Base-by-base conservation (phyloP, 2,113 vertebrate species). In the Ia io region DNA sequence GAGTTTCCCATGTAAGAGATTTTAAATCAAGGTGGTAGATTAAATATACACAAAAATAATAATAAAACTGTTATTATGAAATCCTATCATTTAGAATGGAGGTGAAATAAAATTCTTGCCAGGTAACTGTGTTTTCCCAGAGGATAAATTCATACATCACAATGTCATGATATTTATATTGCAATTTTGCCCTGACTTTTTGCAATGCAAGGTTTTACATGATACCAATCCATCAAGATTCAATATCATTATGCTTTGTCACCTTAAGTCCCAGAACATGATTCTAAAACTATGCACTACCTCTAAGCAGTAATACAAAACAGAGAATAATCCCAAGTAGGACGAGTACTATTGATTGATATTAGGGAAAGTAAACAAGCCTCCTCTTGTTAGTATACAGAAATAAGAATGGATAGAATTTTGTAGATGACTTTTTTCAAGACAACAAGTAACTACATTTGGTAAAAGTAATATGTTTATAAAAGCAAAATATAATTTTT, bases 111-210 rank as follows among this genome's bases (percentile, higher is more conserved):
- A 94, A 94, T 42, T 30, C 5, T 87, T 94, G 12, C 23, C 16
- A 71, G 6, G 35, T 80, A 94, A 74, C 65, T 79, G 10, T 78
- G 10, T 73, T 96, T 85, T 88, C 25, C 44, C 51, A 69, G 12
- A 94, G 25, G 42, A 91, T 78, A 93, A 90, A 89, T 95, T 86
- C 49, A 95, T 80, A 69, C 14, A 90, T 84, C 85, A 93, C 9
- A 76, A 74, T 92, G 69, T 67, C 91, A 89, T 82, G 13, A 40
- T 85, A 73, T 89, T 88, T 89, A 88, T 78, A 86, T 53, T 88
- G 18, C 51, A 93, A 89, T 88, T 96, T 89, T 95, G 14, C 12
- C 67, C 4, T 42, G 23, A 74, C 14, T 78, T 71, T 84, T 85
- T 95, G n/a, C 28, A 95, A 25, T 80, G 23, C 23, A 78, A 89